Conservation (phyloP, 2,888 invertebrate species). For the Catotricha subobsoleta region DNA sequence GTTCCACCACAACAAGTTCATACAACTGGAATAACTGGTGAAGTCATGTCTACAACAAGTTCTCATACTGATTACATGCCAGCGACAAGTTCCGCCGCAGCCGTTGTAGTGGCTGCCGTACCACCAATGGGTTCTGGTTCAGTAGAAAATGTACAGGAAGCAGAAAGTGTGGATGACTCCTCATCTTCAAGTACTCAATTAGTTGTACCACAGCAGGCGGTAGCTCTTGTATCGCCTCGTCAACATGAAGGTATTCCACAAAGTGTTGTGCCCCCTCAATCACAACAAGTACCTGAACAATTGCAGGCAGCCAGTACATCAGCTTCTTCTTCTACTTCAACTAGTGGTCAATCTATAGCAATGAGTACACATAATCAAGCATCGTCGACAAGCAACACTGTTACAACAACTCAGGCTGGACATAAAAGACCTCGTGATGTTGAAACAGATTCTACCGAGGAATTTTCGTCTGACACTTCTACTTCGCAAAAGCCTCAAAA, state of each 20-base stretch:
- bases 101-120: constrained; percentile 45
- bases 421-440: constrained; percentile 41
- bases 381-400: constrained; percentile 44
- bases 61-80: constrained; percentile 72
- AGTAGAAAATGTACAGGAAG: constrained; percentile 31
- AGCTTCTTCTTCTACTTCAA: constrained; percentile 17
- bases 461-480: constrained; percentile 19
- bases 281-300: constrained; percentile 21
- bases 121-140: constrained; percentile 33
- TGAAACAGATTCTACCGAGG: constrained; percentile 34
- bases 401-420: constrained; percentile 46
- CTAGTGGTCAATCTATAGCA: constrained; percentile 18
- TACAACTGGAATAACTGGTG: constrained; percentile 28
- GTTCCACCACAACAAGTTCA: constrained; percentile 43
- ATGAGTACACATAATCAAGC: constrained; percentile 30
- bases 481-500: constrained; percentile 21
- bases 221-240: constrained; percentile 51
- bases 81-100: constrained; percentile 52
- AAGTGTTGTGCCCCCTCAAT: constrained; percentile 17
- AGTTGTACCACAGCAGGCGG: constrained; percentile 37
- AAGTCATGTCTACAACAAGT: constrained; percentile 47
- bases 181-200: constrained; percentile 13
- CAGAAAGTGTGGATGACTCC: constrained; percentile 27
- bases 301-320: constrained; percentile 26
- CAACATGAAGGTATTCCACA: constrained; percentile 40